Conservation (phyloP, 1,140 invertebrate species). For the Hycleus cichorii region DNA sequence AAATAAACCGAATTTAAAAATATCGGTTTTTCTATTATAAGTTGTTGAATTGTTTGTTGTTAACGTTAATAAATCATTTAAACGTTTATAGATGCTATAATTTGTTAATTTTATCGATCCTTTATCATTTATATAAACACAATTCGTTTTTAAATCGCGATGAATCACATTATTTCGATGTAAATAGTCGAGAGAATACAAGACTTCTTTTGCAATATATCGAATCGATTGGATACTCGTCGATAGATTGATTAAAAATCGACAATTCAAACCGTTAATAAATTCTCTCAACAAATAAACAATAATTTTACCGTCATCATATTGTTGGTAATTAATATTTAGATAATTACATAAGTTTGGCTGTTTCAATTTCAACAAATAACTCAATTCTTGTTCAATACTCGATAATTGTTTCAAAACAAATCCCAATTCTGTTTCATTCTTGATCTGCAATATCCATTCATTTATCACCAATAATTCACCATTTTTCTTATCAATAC, state of each 20-base stretch:
- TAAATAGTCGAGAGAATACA: constrained; percentile 61
- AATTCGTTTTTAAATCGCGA: constrained; percentile 60
- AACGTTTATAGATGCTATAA: constrained; percentile 62
- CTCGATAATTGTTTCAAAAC: constrained; percentile 51
- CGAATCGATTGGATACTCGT: constrained; percentile 53
- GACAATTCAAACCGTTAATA: constrained; percentile 44
- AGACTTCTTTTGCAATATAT: constrained; percentile 54
- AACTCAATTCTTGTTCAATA: constrained; percentile 66
- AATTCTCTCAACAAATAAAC: constrained; percentile 62
- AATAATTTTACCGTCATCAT: constrained; percentile 50
- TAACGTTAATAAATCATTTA: constrained; percentile 47
- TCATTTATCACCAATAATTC: constrained; percentile 61
- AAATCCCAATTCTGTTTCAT: constrained; percentile 37
- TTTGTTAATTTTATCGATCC: constrained; percentile 56
- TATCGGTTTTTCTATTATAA: constrained; percentile 64
- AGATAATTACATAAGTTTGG: constrained; percentile 65
- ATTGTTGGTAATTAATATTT: constrained; percentile 55
- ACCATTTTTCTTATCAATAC: constrained; percentile 58
- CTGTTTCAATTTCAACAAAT: constrained; percentile 60
- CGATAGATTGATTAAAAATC: constrained; percentile 46
- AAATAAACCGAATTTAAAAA: constrained; percentile 59
- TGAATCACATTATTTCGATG: constrained; percentile 74
- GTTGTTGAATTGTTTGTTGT: constrained; percentile 44
- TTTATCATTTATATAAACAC: constrained; percentile 47
- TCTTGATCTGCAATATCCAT: constrained; percentile 48